Conservation (phyloP, 1,140 invertebrate species). For the Drosophila watanabei region DNA sequence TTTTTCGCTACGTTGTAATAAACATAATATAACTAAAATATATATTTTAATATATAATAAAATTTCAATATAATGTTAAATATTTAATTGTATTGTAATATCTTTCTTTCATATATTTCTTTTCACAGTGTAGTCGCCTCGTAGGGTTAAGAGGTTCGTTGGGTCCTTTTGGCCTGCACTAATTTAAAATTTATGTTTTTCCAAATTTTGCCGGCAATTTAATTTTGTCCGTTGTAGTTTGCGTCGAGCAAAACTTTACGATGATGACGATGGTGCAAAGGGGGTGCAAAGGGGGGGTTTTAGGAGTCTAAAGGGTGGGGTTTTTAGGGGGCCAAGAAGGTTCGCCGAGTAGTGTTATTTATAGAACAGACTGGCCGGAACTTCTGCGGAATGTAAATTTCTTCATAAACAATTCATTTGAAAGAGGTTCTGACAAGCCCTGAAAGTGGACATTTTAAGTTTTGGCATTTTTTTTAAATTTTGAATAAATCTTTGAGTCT, state of each 20-base stretch:
- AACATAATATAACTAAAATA: too few species aligned
- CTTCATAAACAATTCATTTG: slow-evolving; percentile 48
- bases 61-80: too few species aligned
- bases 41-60: too few species aligned
- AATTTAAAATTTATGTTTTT: slow-evolving; percentile 78
- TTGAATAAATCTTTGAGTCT: background rate
- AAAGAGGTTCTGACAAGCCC: slow-evolving; percentile 13
- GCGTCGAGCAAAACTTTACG: slow-evolving; percentile 45
- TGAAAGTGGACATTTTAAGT: background rate
- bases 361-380: slow-evolving; percentile 31
- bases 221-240: slow-evolving; percentile 53
- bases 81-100: too few species aligned
- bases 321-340: background rate
- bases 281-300: too few species aligned
- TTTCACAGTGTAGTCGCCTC: background rate
- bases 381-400: slow-evolving; percentile 46
- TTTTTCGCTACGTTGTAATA: too few species aligned
- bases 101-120: background rate
- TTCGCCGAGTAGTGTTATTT: slow-evolving; percentile 21
- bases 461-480: slow-evolving; percentile 8
- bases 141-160: slow-evolving; percentile 21
- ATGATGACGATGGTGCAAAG: slow-evolving; percentile 18
- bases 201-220: slow-evolving; percentile 60
- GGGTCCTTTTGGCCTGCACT: slow-evolving; percentile 46
- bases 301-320: background rate